Evolutionary conservation across 2,797 vertebrate species (phyloP), one percentile per base, ranked within the genome.

Genomic region (Myotis pilosus): DNA sequence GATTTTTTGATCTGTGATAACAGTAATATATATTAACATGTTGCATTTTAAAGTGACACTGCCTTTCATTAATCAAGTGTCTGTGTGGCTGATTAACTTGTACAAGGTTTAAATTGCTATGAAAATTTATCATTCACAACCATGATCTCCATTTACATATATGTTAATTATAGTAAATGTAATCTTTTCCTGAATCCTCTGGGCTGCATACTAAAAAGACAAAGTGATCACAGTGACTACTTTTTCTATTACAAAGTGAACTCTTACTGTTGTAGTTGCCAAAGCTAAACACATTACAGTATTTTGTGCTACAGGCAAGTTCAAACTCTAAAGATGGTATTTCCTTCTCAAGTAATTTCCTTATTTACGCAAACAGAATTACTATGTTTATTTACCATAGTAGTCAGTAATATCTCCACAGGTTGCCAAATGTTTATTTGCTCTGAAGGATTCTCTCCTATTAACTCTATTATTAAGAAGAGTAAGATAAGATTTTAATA

Each of bases 51-150:
- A 98, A 98, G 97, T 98, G 98, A 98, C 97, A 98, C 97, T 98
- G 98, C 98, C 98, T 98, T 98, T 98, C 98, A 98, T 98, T 98
- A 98, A 98, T 98, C 98, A 98, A 98, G 98, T 98, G 98, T 98
- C 99, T 98, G 98, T 98, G 98, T 97, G 98, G 98, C 98, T 98
- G 98, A 98, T 98, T 98, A 98, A 98, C 98, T 98, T 98, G 98
- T 98, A 98, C 98, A 98, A 98, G 98, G 98, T 98, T 98, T 98
- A 98, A 98, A 98, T 99, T 99, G 98, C 98, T 98, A 98, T 98
- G 98, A 98, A 98, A 99, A 98, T 98, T 98, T 98, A 98, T 98
- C 98, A 98, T 98, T 98, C 98, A 98, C 98, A 98, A 98, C 98
- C 98, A 99, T 98, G 98, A 98, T 98, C 98, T 98, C 98, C 98